Evolutionary conservation across 2,888 invertebrate species (phyloP).

Genomic region (Habrosyne pyritoides): DNA sequence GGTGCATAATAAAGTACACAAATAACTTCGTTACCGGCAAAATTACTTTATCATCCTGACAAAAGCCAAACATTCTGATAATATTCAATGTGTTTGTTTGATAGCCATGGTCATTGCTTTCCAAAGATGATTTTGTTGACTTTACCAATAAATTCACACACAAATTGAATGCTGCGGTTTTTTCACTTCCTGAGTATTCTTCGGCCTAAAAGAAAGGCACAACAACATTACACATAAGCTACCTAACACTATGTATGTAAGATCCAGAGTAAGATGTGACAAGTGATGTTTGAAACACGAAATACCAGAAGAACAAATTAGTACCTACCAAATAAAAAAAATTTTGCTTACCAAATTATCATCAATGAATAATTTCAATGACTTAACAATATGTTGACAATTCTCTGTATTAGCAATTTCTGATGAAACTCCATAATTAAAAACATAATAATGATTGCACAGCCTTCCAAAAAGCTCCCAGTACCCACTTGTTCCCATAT

Average conservation of each 20-base stretch:
- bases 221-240: slow-evolving; percentile 16
- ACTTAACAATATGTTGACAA: slow-evolving; percentile 51
- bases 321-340: too few species aligned
- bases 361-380: slow-evolving; percentile 40
- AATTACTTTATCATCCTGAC: slow-evolving; percentile 61
- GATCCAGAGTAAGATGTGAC: background rate
- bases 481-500: slow-evolving; percentile 50
- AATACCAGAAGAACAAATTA: too few species aligned
- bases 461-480: slow-evolving; percentile 59
- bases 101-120: slow-evolving; percentile 74
- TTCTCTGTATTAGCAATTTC: slow-evolving; percentile 59
- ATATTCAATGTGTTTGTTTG: slow-evolving; percentile 82
- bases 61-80: slow-evolving; percentile 78
- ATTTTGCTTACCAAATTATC: slow-evolving; percentile 6
- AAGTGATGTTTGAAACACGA: too few species aligned
- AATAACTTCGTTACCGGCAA: slow-evolving; percentile 79
- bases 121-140: slow-evolving; percentile 74
- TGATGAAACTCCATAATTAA: slow-evolving; percentile 53
- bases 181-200: slow-evolving; percentile 52
- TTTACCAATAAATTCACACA: slow-evolving; percentile 73
- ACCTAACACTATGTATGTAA: background rate
- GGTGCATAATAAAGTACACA: slow-evolving; percentile 85
- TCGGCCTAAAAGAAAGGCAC: slow-evolving; percentile 46
- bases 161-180: slow-evolving; percentile 57
- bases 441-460: slow-evolving; percentile 68